A percentile compares a stretch with the other conserved stretches of the same genome.
Evolutionary conservation across 2,797 vertebrate species (phyloP).

Genomic region (Acestrorhynchus altus): DNA sequence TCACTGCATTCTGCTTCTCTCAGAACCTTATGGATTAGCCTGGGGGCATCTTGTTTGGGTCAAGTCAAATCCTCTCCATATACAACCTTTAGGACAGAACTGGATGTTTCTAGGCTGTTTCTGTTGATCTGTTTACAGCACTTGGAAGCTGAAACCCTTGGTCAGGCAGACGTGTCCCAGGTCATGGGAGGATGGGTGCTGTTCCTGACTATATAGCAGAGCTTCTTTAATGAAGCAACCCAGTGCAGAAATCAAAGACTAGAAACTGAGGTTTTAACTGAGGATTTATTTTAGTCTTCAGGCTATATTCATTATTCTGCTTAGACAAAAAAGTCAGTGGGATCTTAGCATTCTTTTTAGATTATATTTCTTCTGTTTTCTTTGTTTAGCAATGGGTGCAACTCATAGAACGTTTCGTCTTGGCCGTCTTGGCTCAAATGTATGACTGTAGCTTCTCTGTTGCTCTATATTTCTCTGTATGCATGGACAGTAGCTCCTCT

Average conservation of each 20-base stretch:
- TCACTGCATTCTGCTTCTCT: not conserved
- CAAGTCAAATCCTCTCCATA: not conserved
- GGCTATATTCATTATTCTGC: conserved; percentile 12
- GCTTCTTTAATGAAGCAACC: not conserved
- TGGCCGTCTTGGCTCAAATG: not conserved
- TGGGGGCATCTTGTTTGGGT: not conserved
- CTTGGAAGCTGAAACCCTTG: not conserved
- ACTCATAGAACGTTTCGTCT: no score
- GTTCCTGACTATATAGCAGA: not conserved
- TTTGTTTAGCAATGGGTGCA: no score
- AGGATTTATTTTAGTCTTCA: no score
- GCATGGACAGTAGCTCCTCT: not conserved
- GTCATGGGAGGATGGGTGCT: not conserved
- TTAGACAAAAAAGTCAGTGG: not conserved
- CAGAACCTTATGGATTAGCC: not conserved
- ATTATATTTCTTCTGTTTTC: no score
- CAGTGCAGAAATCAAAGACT: not conserved
- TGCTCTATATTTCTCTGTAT: not conserved
- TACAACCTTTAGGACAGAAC: not conserved
- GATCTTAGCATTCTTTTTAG: not conserved
- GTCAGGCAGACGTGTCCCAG: not conserved
- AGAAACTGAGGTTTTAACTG: not conserved
- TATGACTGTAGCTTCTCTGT: not conserved
- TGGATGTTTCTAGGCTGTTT: not conserved
- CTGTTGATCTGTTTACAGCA: not conserved